Conservation (phyloP, 2,797 vertebrate genomes). For the Spinus pinus region DNA sequence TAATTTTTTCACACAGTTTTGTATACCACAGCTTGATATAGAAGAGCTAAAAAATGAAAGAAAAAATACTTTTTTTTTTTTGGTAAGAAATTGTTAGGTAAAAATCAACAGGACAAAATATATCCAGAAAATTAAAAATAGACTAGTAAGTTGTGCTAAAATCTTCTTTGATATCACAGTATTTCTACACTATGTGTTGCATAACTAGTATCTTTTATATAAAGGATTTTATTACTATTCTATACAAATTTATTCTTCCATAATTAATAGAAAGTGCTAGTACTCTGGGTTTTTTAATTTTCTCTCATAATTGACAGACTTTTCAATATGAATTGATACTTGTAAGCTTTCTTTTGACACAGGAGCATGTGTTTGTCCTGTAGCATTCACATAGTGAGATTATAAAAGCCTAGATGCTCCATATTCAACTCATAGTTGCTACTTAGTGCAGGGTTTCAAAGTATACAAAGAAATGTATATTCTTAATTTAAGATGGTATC, state of each 20-base stretch:
- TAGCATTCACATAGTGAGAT: background rate
- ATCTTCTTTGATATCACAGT: background rate
- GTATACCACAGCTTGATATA: accelerated
- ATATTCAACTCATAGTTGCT: background rate
- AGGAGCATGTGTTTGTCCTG: background rate
- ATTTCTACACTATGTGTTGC: background rate
- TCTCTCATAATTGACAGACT: background rate
- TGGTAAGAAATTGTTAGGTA: background rate
- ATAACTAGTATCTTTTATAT: background rate
- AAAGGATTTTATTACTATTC: background rate
- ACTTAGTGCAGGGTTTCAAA: background rate
- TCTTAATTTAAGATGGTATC: background rate
- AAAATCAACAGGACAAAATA: background rate
- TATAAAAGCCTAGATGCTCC: background rate
- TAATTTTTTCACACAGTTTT: background rate
- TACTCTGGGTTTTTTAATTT: background rate
- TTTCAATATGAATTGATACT: background rate
- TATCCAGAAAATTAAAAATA: background rate
- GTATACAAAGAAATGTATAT: background rate
- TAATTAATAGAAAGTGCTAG: background rate
- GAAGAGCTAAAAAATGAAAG: background rate
- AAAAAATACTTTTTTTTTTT: background rate
- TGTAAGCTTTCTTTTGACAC: background rate
- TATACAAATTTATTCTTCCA: background rate
- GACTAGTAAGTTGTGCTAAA: background rate